phyloP scores from a whole-genome alignment of 2,888 invertebrate genomes.

The Caenorhabditis angaria region DNA sequence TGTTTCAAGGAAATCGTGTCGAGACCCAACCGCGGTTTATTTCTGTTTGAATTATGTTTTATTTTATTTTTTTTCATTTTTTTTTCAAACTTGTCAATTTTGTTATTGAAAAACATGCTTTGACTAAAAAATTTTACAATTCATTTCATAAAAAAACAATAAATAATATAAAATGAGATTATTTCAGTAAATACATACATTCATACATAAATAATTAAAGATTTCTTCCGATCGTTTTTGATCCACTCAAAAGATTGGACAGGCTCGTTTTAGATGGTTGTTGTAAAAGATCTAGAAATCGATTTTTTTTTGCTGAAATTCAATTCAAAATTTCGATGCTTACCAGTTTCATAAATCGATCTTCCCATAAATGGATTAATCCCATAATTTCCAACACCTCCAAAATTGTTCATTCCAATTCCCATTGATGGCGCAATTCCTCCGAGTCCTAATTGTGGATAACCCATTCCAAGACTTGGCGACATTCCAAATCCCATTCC shows the following conservation, averaged over 20 bases:
- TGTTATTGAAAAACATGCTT: no score
- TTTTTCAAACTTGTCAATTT: no score
- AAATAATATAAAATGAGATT: no score
- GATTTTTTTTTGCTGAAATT: background rate
- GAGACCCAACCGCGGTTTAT: no score
- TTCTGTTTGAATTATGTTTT: no score
- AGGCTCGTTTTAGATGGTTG: background rate
- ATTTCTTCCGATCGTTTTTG: background rate
- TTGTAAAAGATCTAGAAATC: background rate
- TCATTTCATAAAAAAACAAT: no score
- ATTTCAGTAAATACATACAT: no score
- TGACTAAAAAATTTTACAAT: no score
- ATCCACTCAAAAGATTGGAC: background rate
- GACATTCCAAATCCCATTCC: constrained; percentile 7
- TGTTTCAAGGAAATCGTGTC: no score
- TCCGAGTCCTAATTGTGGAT: constrained; percentile 7
- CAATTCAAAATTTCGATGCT: background rate
- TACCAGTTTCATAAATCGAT: constrained; percentile 41
- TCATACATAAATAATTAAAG: no score
- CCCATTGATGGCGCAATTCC: constrained; percentile 4
- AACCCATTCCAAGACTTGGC: constrained; percentile 6
- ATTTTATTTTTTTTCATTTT: no score
- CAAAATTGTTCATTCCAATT: constrained; percentile 4
- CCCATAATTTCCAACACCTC: constrained; percentile 13
- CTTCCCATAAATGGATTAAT: constrained; percentile 32